Evolutionary conservation across 2,888 invertebrate species (phyloP).

Genomic region (Phoenoteleia sp.): DNA sequence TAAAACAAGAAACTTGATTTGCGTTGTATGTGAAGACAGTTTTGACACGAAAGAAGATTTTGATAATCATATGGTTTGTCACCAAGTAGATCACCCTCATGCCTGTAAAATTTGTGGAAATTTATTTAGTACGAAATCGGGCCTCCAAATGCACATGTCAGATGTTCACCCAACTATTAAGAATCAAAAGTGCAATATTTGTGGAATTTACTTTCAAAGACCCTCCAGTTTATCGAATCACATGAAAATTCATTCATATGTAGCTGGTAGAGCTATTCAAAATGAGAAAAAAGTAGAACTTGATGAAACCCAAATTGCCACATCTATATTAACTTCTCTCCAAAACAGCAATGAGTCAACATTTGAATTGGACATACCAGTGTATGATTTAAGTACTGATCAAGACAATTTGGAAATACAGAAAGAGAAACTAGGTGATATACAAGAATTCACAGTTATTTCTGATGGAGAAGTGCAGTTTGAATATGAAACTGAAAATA

Average conservation of each 20-base stretch:
- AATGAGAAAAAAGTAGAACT: slow-evolving; percentile 60
- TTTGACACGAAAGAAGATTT: slow-evolving; percentile 87
- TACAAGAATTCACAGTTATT: slow-evolving; percentile 84
- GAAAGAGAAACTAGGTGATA: slow-evolving; percentile 80
- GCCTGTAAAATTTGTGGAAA: slow-evolving; percentile 86
- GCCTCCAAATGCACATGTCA: slow-evolving; percentile 83
- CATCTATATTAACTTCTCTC: slow-evolving; percentile 76
- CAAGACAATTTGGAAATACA: slow-evolving; percentile 67
- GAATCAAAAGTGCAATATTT: slow-evolving; percentile 86
- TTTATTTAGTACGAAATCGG: slow-evolving; percentile 84
- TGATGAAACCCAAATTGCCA: slow-evolving; percentile 75
- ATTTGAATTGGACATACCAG: slow-evolving; percentile 82
- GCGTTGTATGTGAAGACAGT: slow-evolving; percentile 83
- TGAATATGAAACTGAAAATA: slow-evolving; percentile 79
- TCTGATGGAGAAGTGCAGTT: slow-evolving; percentile 83
- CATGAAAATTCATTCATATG: slow-evolving; percentile 87
- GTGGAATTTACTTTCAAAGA: slow-evolving; percentile 86
- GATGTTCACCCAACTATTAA: slow-evolving; percentile 82
- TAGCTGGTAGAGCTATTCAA: slow-evolving; percentile 85
- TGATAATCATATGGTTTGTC: slow-evolving; percentile 87
- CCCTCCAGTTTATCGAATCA: slow-evolving; percentile 87
- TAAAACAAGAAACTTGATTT: slow-evolving; percentile 78
- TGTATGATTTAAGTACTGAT: slow-evolving; percentile 80
- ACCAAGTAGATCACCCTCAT: slow-evolving; percentile 86
- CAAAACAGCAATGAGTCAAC: no score